phyloP scores from a whole-genome alignment of 2,888 invertebrate species.

The Tillus elongatus region DNA sequence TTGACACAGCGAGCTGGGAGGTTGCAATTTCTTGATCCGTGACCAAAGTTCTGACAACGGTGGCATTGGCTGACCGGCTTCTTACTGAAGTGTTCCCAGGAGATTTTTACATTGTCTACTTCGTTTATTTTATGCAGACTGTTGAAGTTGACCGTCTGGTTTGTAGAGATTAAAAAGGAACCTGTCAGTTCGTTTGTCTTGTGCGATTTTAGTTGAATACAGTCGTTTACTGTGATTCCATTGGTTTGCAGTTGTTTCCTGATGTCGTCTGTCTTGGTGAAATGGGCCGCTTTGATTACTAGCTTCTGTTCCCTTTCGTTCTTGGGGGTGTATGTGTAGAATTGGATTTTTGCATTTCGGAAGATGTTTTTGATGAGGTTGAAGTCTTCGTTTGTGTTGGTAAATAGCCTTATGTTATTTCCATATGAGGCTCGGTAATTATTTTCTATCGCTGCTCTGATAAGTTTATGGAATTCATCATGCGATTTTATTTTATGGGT shows the following conservation, averaged over 20 bases:
- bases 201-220: not conserved
- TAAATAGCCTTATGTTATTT: too few species aligned
- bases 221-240: not conserved
- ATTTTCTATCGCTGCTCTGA: not conserved
- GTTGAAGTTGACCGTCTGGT: not conserved
- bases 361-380: not conserved
- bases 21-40: constrained; percentile 1
- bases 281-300: not conserved
- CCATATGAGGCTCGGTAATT: too few species aligned
- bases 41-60: not conserved
- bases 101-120: not conserved
- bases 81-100: not conserved
- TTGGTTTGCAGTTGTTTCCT: not conserved
- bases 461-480: not conserved
- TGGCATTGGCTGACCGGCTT: not conserved
- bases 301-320: not conserved
- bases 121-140: not conserved
- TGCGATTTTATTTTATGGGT: not conserved
- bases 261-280: not conserved
- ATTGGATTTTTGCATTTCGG: not conserved
- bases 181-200: not conserved
- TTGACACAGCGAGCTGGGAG: not conserved
- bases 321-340: not conserved
- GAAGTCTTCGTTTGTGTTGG: too few species aligned
- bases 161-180: not conserved